phyloP scores from a whole-genome alignment of 2,888 invertebrate genomes.

The Tenthredo scrophulariae region DNA sequence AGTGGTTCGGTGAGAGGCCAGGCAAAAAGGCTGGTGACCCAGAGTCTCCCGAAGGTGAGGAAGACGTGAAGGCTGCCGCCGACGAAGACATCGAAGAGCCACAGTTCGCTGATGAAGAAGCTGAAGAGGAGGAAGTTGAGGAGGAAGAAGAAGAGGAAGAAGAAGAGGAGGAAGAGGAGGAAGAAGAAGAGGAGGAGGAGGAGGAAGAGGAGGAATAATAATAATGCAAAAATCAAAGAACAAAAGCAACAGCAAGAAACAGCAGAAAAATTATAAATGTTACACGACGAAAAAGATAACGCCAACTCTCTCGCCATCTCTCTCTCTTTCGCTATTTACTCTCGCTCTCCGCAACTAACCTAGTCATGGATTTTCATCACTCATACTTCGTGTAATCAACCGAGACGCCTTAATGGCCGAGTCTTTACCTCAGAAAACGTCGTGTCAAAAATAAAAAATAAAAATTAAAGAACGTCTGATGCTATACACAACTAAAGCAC shows the following conservation, averaged over 20 bases:
- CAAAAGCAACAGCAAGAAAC: slow-evolving; percentile 10
- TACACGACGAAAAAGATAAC: slow-evolving; percentile 40
- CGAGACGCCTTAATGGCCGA: not conserved
- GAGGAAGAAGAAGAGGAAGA: slow-evolving; percentile 83
- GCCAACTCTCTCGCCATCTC: not conserved
- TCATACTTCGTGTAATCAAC: slow-evolving; percentile 26
- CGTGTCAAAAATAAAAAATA: not conserved
- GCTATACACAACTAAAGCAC: slow-evolving; percentile 19
- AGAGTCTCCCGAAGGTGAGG: slow-evolving; percentile 95
- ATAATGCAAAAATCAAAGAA: slow-evolving; percentile 15
- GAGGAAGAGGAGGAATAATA: slow-evolving; percentile 73
- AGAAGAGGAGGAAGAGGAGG: slow-evolving; percentile 69
- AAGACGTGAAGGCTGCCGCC: slow-evolving; percentile 89
- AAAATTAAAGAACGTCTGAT: not conserved
- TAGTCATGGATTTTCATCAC: slow-evolving; percentile 28
- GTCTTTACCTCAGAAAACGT: slow-evolving; percentile 16
- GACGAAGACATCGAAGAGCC: slow-evolving; percentile 87
- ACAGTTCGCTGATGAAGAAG: slow-evolving; percentile 84
- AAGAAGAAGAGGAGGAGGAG: slow-evolving; percentile 74
- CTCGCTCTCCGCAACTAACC: slow-evolving; percentile 42
- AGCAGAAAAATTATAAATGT: not conserved
- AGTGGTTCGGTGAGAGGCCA: slow-evolving; percentile 97
- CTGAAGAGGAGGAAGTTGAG: slow-evolving; percentile 87
- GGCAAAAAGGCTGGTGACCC: slow-evolving; percentile 94
- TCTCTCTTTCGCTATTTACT: slow-evolving; percentile 14